Evolutionary conservation across 1,140 invertebrate genomes (phyloP).

Genomic region (Hycleus cichorii): DNA sequence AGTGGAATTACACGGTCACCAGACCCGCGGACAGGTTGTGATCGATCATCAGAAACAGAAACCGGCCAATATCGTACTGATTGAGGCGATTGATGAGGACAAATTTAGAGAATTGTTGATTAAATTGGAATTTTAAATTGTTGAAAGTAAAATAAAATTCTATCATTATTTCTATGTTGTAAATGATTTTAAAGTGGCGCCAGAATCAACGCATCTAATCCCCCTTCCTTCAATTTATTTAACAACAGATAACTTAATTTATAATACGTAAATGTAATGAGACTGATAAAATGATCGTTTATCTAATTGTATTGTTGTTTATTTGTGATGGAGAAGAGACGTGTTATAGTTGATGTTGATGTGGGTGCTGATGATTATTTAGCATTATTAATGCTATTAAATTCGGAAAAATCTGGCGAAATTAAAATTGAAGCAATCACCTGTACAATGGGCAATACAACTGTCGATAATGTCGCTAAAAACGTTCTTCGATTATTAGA

Average conservation of each 20-base stretch:
- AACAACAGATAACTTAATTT: too few species aligned
- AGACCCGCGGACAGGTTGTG: slow-evolving; percentile 52
- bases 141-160: too few species aligned
- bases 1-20: slow-evolving; percentile 49
- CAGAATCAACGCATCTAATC: too few species aligned
- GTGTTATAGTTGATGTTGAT: slow-evolving; percentile 55
- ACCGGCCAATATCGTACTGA: slow-evolving; percentile 46
- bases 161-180: too few species aligned
- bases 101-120: too few species aligned
- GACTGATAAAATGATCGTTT: too few species aligned
- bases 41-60: slow-evolving; percentile 39
- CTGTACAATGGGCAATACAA: slow-evolving; percentile 56
- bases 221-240: too few species aligned
- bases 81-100: slow-evolving; percentile 43
- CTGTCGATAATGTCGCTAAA: slow-evolving; percentile 48
- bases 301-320: not conserved
- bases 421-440: slow-evolving; percentile 55
- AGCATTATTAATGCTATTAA: slow-evolving; percentile 51
- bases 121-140: too few species aligned
- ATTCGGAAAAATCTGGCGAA: slow-evolving; percentile 44
- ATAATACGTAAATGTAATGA: too few species aligned
- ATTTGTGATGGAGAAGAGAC: not conserved
- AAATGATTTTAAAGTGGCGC: too few species aligned
- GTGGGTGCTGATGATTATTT: slow-evolving; percentile 59
- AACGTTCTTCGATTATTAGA: slow-evolving; percentile 55